Evolutionary conservation across 2,797 vertebrate species (phyloP).

Genomic region (Rhyacichthys aspro): DNA sequence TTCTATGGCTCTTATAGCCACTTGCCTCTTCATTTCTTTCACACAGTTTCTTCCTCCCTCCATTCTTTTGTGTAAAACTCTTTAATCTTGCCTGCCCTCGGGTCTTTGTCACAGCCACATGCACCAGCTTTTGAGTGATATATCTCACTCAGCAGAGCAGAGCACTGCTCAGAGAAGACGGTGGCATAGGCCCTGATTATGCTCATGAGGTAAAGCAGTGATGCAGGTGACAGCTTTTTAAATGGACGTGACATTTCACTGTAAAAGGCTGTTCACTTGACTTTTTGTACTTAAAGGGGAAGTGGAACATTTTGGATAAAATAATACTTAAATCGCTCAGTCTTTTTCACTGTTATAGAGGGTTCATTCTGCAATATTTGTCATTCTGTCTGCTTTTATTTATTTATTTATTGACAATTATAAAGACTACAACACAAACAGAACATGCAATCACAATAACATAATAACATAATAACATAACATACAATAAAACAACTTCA

Average conservation of each 20-base stretch:
- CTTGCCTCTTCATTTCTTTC: constrained; percentile 25
- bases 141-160: constrained; percentile 28
- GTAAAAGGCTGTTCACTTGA: constrained; percentile 13
- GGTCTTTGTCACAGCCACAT: constrained; percentile 23
- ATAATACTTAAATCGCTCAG: no score
- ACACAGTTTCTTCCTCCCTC: constrained; percentile 12
- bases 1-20: constrained; percentile 17
- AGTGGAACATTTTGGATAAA: not conserved
- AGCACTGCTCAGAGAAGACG: constrained; percentile 26
- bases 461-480: no score
- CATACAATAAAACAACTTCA: no score
- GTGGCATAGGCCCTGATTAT: constrained; percentile 24
- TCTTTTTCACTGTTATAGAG: no score
- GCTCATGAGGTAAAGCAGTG: constrained; percentile 44
- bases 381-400: no score
- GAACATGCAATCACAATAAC: no score
- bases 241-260: constrained; percentile 42
- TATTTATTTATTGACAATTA: no score
- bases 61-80: constrained; percentile 30
- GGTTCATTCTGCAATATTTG: no score
- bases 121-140: constrained; percentile 37
- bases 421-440: no score
- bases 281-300: constrained; percentile 20
- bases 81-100: constrained; percentile 30
- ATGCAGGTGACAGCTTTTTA: constrained; percentile 39